phyloP scores from a whole-genome alignment of 2,113 vertebrate genomes.

The Ciconia stormi region DNA sequence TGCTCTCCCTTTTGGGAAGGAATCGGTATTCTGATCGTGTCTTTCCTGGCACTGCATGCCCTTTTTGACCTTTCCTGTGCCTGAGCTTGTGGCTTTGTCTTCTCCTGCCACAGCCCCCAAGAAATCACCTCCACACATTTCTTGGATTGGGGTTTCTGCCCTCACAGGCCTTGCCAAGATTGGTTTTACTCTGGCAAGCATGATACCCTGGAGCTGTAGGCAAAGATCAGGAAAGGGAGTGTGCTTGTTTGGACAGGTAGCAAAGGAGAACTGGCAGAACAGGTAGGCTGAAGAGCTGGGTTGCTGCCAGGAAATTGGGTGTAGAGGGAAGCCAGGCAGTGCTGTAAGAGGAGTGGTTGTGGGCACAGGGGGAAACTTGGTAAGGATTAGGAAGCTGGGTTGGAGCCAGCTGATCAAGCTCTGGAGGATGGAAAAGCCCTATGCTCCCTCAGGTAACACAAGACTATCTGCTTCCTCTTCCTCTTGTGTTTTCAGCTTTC shows the following conservation, averaged over 20 bases:
- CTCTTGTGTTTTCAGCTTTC: background rate
- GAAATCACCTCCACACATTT: background rate
- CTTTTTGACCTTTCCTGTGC: background rate
- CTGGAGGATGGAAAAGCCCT: background rate
- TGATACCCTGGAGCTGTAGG: background rate
- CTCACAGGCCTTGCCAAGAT: background rate
- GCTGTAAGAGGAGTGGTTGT: background rate
- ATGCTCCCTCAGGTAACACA: background rate
- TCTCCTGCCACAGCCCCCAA: background rate
- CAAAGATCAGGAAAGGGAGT: background rate
- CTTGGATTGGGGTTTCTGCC: background rate
- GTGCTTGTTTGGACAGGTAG: background rate
- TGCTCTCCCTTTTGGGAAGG: background rate
- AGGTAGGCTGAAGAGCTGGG: background rate
- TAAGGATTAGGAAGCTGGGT: background rate
- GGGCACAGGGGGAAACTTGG: background rate
- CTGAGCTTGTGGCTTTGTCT: background rate
- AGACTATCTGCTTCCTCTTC: background rate
- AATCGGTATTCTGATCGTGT: background rate
- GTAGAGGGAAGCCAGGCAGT: background rate
- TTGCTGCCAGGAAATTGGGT: background rate
- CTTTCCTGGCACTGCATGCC: background rate
- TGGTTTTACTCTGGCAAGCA: background rate
- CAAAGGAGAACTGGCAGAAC: background rate
- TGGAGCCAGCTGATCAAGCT: background rate